Evolutionary conservation across 1,140 invertebrate genomes (phyloP).

Genomic region (Euglossa dilemma): DNA sequence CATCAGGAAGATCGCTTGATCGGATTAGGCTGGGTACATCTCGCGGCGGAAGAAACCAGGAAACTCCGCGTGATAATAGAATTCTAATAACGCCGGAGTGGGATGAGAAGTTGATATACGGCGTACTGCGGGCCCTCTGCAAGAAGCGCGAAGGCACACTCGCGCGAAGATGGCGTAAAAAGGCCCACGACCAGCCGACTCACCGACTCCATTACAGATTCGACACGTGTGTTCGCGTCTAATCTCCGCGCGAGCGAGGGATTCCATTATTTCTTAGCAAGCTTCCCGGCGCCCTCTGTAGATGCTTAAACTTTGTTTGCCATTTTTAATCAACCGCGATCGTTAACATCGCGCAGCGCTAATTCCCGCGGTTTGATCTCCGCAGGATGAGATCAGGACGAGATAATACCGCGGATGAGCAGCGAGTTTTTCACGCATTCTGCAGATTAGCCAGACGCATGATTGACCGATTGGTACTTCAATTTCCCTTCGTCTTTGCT

Average conservation of each 20-base stretch:
- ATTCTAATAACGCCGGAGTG: constrained; percentile 11
- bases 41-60: background rate
- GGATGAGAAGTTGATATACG: constrained; percentile 20
- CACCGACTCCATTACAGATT: constrained; percentile 29
- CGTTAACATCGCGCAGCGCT: background rate
- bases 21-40: background rate
- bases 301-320: background rate
- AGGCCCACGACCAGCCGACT: background rate
- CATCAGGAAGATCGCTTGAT: background rate
- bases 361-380: background rate
- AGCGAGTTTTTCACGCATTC: too few relatives aligned
- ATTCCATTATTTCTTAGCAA: constrained; percentile 34
- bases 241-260: background rate
- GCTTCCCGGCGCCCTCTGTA: background rate
- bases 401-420: too few relatives aligned
- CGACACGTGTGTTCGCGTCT: constrained; percentile 23
- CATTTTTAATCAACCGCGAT: background rate
- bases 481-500: too few relatives aligned
- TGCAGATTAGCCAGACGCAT: too few relatives aligned
- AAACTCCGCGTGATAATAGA: constrained; percentile 20
- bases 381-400: too few relatives aligned
- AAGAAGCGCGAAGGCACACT: constrained; percentile 7
- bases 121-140: background rate
- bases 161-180: background rate
- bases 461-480: too few relatives aligned